phyloP scores from a whole-genome alignment of 1,140 invertebrate genomes.

The Hyles vespertilio region DNA sequence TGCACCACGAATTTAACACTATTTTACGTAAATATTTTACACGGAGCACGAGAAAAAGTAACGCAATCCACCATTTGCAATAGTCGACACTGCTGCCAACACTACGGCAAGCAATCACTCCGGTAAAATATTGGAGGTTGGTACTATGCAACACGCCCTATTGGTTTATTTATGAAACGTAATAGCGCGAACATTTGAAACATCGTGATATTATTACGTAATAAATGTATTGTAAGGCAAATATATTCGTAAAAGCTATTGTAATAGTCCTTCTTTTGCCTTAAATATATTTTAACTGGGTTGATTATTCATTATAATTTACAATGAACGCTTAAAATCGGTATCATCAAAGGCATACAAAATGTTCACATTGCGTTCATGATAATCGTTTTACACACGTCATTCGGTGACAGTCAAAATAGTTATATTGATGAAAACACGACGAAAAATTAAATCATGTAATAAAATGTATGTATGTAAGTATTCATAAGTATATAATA shows the following conservation, averaged over 20 bases:
- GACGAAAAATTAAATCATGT: too few species aligned
- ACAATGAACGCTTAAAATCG: too few species aligned
- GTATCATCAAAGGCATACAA: too few species aligned
- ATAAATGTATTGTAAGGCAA: neutral
- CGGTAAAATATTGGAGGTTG: conserved; percentile 52
- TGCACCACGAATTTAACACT: conserved; percentile 69
- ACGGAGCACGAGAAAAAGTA: conserved; percentile 75
- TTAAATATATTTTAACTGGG: too few species aligned
- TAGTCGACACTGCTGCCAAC: conserved; percentile 72
- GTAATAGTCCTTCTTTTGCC: too few species aligned
- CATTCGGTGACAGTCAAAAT: too few species aligned
- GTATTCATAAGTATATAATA: too few species aligned
- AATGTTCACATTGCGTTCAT: too few species aligned
- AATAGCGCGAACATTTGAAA: conserved; percentile 52
- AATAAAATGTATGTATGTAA: too few species aligned
- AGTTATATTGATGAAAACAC: too few species aligned
- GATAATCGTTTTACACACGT: too few species aligned
- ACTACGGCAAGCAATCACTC: conserved; percentile 56
- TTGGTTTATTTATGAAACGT: conserved; percentile 60
- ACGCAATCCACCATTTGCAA: conserved; percentile 76
- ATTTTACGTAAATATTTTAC: conserved; percentile 77
- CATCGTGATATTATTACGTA: conserved; percentile 32
- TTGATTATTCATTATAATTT: too few species aligned
- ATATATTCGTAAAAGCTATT: neutral
- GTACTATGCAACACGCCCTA: conserved; percentile 37